Evolutionary conservation across 2,113 vertebrate genomes (phyloP).

Genomic region (Parotia lawesii): DNA sequence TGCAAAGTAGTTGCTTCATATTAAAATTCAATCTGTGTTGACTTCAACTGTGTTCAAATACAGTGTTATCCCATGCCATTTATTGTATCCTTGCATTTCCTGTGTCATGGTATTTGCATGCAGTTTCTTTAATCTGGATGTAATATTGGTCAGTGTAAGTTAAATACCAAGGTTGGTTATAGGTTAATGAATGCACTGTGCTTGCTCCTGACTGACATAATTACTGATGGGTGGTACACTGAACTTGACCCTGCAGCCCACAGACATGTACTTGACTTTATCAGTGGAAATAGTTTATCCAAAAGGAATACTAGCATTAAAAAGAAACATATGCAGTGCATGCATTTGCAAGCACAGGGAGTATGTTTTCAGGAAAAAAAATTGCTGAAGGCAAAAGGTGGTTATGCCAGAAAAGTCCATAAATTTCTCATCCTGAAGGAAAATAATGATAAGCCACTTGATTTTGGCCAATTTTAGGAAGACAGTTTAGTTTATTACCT

Average conservation of each 20-base stretch:
- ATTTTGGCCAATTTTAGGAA: background rate
- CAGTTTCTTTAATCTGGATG: background rate
- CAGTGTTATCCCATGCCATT: background rate
- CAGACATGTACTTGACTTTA: background rate
- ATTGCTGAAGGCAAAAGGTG: background rate
- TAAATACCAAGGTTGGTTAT: background rate
- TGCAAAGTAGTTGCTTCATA: slow-evolving; percentile 18
- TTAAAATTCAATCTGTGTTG: slow-evolving; percentile 10
- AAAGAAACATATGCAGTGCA: background rate
- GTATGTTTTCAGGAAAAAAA: background rate
- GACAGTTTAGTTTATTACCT: background rate
- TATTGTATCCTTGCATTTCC: background rate
- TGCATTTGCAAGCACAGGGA: background rate
- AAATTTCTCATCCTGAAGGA: background rate
- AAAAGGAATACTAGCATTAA: background rate
- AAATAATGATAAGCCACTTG: background rate
- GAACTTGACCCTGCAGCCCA: background rate
- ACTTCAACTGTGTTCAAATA: background rate
- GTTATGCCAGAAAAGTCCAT: background rate
- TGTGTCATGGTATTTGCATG: background rate
- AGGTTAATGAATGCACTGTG: slow-evolving; percentile 2
- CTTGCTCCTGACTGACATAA: background rate
- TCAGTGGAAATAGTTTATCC: background rate
- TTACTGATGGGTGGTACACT: background rate
- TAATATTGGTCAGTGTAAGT: background rate